phyloP scores from a whole-genome alignment of 2,113 vertebrate genomes.

The Stercorarius parasiticus region DNA sequence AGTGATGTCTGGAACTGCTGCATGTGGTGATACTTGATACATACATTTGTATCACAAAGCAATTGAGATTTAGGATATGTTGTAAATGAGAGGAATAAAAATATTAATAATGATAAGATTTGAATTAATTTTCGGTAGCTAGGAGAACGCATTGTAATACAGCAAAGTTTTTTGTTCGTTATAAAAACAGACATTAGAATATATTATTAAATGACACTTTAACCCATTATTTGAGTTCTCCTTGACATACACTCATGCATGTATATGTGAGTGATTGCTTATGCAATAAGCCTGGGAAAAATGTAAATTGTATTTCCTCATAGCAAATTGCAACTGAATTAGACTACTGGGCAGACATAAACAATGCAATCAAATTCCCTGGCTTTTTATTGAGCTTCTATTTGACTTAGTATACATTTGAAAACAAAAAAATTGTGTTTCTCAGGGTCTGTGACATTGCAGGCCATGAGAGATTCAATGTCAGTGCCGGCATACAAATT shows the following conservation, averaged over 20 bases:
- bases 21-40: background rate
- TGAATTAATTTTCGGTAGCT: background rate
- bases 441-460: conserved; percentile 75
- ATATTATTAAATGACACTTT: conserved; percentile 51
- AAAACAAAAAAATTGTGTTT: conserved; percentile 68
- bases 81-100: conserved; percentile 20
- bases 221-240: conserved; percentile 62
- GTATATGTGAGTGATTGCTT: conserved; percentile 56
- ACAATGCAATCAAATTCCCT: conserved; percentile 77
- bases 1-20: conserved; percentile 14
- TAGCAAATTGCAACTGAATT: conserved; percentile 75
- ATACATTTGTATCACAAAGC: conserved; percentile 33
- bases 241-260: conserved; percentile 41
- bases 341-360: conserved; percentile 78
- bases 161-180: conserved; percentile 12
- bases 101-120: background rate
- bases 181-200: conserved; percentile 21
- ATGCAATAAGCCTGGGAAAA: conserved; percentile 72
- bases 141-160: background rate
- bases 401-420: conserved; percentile 74
- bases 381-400: conserved; percentile 73
- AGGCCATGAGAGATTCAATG: conserved; percentile 76
- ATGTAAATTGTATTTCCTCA: conserved; percentile 78
- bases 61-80: conserved; percentile 25
- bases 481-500: conserved; percentile 75